Evolutionary conservation across 2,888 invertebrate genomes (phyloP).

Genomic region (Hoplodrina ambigua): DNA sequence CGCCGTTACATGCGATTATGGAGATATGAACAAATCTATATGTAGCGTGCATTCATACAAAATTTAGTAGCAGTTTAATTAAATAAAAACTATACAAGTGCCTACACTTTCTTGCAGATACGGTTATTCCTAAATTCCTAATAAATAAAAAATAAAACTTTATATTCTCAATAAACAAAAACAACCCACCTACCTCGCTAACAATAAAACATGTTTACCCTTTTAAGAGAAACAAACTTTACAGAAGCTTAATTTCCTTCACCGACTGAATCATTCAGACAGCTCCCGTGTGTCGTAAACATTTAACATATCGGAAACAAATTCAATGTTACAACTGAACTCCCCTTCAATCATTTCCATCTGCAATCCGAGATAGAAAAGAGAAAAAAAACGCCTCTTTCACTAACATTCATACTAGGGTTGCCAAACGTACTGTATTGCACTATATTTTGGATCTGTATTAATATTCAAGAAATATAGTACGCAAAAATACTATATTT

Average conservation of each 20-base stretch:
- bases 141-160: neutral
- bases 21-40: neutral
- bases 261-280: slow-evolving; percentile 5
- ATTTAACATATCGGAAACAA: slow-evolving; percentile 15
- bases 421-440: too few species aligned
- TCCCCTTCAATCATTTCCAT: slow-evolving; percentile 8
- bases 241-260: neutral
- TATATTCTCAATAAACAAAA: slow-evolving; percentile 3
- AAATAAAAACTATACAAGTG: too few species aligned
- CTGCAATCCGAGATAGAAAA: slow-evolving; percentile 7
- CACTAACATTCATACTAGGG: neutral
- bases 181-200: neutral
- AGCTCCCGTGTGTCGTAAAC: neutral
- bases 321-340: slow-evolving; percentile 16
- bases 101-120: neutral
- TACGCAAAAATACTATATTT: too few species aligned
- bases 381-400: neutral
- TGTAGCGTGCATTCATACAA: too few species aligned
- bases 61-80: neutral
- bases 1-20: neutral
- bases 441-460: too few species aligned
- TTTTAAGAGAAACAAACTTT: slow-evolving; percentile 15
- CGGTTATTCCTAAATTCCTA: too few species aligned
- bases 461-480: too few species aligned
- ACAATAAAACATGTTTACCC: neutral